Conservation (phyloP, 2,113 vertebrate genomes). For the Camelus dromedarius region DNA sequence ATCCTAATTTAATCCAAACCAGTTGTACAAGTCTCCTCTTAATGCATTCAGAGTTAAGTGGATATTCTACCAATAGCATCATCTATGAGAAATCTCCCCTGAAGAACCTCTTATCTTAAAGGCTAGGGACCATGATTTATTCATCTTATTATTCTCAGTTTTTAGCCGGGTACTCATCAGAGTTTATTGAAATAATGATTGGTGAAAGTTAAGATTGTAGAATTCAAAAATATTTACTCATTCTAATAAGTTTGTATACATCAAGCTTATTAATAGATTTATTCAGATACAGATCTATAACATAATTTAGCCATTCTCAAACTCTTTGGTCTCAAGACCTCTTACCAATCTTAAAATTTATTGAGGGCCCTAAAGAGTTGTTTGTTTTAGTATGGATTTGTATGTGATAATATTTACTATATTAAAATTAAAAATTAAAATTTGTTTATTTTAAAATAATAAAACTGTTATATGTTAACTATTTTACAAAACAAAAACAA, state of each 20-base stretch:
- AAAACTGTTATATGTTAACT: background rate
- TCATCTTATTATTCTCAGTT: background rate
- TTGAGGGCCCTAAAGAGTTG: background rate
- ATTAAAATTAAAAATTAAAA: background rate
- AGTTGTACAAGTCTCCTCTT: background rate
- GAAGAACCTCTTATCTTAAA: background rate
- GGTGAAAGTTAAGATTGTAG: background rate
- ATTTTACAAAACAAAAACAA: background rate
- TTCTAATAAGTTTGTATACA: background rate
- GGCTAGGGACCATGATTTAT: background rate
- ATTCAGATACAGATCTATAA: background rate
- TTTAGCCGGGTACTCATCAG: background rate
- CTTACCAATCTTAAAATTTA: background rate
- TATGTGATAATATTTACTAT: background rate
- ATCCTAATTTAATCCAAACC: background rate
- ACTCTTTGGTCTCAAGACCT: background rate
- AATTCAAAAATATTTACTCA: background rate
- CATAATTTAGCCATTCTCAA: background rate
- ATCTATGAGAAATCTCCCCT: background rate
- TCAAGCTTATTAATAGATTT: background rate
- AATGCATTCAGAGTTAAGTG: background rate
- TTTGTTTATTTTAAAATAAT: background rate
- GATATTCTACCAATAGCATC: background rate
- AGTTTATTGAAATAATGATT: background rate
- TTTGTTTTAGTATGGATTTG: background rate